Base-by-base conservation (phyloP, 2,888 invertebrate genomes). In the Trilocha varians region DNA sequence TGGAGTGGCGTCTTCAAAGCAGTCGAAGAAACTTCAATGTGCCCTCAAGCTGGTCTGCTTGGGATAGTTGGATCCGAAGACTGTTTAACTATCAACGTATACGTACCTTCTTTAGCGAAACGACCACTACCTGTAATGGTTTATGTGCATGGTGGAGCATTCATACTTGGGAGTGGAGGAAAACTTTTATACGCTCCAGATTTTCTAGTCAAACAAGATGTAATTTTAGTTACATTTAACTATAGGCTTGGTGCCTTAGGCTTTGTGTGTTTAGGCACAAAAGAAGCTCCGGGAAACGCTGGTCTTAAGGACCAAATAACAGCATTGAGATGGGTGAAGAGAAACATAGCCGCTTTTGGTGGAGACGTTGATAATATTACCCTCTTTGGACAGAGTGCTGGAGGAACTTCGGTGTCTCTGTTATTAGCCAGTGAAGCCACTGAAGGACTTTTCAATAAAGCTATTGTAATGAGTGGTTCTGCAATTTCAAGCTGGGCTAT, bases 381-480 rank as follows among this genome's bases (percentile, higher is more conserved):
- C 0, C n/a, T 82, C 3, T 84, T 84, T 48, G 84, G 84, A 4
- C 78, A 82, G 57, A 84, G 84, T 40, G 84, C 84, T 38, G 84
- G 84, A 15, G 82, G 63, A 1, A 62, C 71, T 0, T 82, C 82
- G 0, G 49, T 57, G 1, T 71, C 83, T 0, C 42, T 80, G 14
- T 49, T 84, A 9, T 18, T 78, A 42, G 68, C 71, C 5, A 80
- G 75, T 53, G 53, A 74, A 17, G 52, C 59, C 9, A 70, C 80
- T 2, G 51, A 68, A 37, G 82, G 76, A 2, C 52, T 85, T 6
- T 80, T 80, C 45, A 59, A 77, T 5, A 76, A 60, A 62, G 80
- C 66, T 1, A 84, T 85, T 15, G 45, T 78, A 8, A 83, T 83
- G 48, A 83, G 84, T 47, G 84, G 85, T 3, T 70, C 78, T 1